Conservation (phyloP, 1,140 invertebrate genomes). For the Ceratoteleas bidentatus region DNA sequence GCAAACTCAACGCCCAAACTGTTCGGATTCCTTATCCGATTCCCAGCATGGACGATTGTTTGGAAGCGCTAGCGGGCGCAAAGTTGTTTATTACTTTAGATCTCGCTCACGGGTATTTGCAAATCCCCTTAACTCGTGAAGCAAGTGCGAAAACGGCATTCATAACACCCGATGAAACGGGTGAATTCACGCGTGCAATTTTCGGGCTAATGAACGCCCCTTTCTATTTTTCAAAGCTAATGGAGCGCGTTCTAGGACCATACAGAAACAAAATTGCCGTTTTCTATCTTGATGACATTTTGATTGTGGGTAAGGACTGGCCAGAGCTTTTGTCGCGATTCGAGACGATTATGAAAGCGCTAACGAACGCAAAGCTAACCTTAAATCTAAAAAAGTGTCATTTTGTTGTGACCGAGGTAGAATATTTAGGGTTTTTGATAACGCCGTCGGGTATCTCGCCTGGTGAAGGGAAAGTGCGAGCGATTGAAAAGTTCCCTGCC, state of each 20-base stretch:
- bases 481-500: too few relatives aligned
- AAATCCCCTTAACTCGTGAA: not conserved
- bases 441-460: not conserved
- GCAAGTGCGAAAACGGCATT: slow-evolving; percentile 12
- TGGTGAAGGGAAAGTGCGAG: not conserved
- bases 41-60: slow-evolving; percentile 4
- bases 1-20: not conserved
- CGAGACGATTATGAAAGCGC: slow-evolving; percentile 18
- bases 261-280: slow-evolving; percentile 5
- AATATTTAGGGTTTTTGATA: slow-evolving; percentile 5
- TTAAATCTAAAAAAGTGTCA: not conserved
- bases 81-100: slow-evolving; percentile 8
- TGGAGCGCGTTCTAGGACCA: slow-evolving; percentile 5
- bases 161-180: slow-evolving; percentile 2
- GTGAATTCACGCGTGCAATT: not conserved
- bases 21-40: not conserved
- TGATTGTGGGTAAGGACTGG: slow-evolving; percentile 56
- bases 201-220: slow-evolving; percentile 11
- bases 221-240: slow-evolving; percentile 13
- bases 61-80: slow-evolving; percentile 1
- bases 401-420: not conserved
- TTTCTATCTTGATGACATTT: slow-evolving; percentile 18
- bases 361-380: not conserved
- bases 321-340: slow-evolving; percentile 54
- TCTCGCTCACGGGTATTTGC: too few relatives aligned